Evolutionary conservation across 2,113 vertebrate genomes (phyloP).

Genomic region (Hepsetus odoe): DNA sequence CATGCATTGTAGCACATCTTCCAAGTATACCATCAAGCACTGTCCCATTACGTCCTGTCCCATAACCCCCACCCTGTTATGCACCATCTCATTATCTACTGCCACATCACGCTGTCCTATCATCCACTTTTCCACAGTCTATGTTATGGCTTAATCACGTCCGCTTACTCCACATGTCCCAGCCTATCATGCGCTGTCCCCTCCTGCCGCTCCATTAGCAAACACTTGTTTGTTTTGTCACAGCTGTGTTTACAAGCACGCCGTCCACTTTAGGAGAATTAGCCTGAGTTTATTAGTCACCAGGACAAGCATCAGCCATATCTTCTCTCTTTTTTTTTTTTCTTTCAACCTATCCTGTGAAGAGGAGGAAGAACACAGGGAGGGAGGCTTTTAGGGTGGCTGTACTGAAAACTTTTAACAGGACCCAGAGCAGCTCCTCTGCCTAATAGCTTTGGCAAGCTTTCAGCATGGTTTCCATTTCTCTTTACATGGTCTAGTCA

Average conservation of each 20-base stretch:
- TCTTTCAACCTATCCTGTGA: not conserved
- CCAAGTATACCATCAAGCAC: too few relatives aligned
- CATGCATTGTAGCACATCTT: too few relatives aligned
- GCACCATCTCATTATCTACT: too few relatives aligned
- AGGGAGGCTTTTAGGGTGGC: conserved; percentile 61
- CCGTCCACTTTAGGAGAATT: conserved; percentile 62
- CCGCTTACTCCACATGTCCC: too few relatives aligned
- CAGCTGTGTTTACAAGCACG: conserved; percentile 58
- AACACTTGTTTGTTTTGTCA: conserved; percentile 42
- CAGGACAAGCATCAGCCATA: conserved; percentile 57
- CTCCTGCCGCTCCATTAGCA: conserved; percentile 37
- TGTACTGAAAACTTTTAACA: conserved; percentile 62
- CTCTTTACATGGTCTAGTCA: conserved; percentile 63
- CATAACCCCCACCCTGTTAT: not conserved
- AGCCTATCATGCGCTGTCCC: too few relatives aligned
- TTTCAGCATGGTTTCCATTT: conserved; percentile 32
- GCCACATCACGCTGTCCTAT: too few relatives aligned
- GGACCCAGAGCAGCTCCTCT: conserved; percentile 55
- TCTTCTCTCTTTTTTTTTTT: conserved; percentile 39
- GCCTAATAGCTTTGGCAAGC: conserved; percentile 68
- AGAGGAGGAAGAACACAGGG: conserved; percentile 3
- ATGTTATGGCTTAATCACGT: too few relatives aligned
- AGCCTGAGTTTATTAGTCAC: conserved; percentile 65
- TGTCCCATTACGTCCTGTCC: not conserved
- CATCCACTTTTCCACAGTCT: too few relatives aligned